Evolutionary conservation across 1,140 invertebrate genomes (phyloP).

Genomic region (Brachystomella parvula): DNA sequence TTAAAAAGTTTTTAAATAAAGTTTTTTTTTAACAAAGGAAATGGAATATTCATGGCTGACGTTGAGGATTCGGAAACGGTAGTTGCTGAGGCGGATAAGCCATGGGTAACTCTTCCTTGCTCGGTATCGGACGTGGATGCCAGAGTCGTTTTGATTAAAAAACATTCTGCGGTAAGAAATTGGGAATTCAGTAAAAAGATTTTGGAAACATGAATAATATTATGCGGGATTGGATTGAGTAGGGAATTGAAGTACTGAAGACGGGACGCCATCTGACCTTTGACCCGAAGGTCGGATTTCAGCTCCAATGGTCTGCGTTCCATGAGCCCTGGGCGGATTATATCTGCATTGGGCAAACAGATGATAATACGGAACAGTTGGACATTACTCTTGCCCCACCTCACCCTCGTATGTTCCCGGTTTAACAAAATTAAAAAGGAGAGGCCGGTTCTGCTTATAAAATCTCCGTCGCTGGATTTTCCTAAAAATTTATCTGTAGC

Average conservation of each 20-base stretch:
- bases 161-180: slow-evolving; percentile 13
- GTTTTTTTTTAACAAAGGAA: slow-evolving; percentile 1
- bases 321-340: slow-evolving; percentile 9
- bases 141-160: slow-evolving; percentile 21
- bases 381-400: background rate
- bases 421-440: too few species aligned
- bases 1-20: background rate
- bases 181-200: background rate
- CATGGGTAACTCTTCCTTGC: slow-evolving; percentile 27
- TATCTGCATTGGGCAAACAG: slow-evolving; percentile 11
- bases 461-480: too few species aligned
- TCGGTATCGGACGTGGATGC: slow-evolving; percentile 15
- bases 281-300: slow-evolving; percentile 18
- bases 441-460: too few species aligned
- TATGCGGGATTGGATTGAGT: background rate
- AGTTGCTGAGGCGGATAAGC: background rate
- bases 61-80: slow-evolving; percentile 9
- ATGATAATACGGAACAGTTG: slow-evolving; percentile 9
- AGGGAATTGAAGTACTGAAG: slow-evolving; percentile 11
- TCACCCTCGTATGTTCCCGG: background rate
- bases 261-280: slow-evolving; percentile 6
- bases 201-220: slow-evolving; percentile 6
- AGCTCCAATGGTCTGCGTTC: background rate
- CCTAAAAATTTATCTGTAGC: too few species aligned
- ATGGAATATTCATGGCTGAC: slow-evolving; percentile 20